Conservation (phyloP, 2,113 vertebrate genomes). For the Mohoua ochrocephala region DNA sequence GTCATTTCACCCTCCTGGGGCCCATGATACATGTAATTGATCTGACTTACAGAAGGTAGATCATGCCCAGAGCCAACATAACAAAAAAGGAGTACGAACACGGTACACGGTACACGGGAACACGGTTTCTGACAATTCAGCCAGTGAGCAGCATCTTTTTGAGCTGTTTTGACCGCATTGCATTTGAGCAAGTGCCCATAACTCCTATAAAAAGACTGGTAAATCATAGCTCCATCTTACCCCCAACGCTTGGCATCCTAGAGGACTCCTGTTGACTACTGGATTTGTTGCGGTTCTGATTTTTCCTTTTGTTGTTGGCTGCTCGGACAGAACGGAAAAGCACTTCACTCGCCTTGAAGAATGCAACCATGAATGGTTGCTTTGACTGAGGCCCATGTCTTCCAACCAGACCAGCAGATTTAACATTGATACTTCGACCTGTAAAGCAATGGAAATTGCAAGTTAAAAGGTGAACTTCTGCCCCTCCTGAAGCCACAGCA, state of each 20-base stretch:
- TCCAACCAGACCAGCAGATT: conserved; percentile 92
- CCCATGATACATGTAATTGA: neutral
- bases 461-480: neutral
- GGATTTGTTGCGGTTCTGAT: conserved; percentile 91
- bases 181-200: neutral
- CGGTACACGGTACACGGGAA: too few species aligned
- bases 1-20: neutral
- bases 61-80: neutral
- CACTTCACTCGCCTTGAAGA: conserved; percentile 98
- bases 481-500: neutral
- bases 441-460: conserved; percentile 17
- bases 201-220: neutral
- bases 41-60: neutral
- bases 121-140: neutral
- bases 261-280: conserved; percentile 85
- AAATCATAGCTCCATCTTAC: conserved; percentile 67
- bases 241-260: conserved; percentile 79
- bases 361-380: conserved; percentile 95
- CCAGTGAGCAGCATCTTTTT: neutral
- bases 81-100: neutral
- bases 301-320: conserved; percentile 88
- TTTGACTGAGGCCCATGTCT: conserved; percentile 94
- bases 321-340: conserved; percentile 94
- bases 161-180: neutral
- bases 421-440: conserved; percentile 93